Conservation (phyloP, 2,113 vertebrate genomes). For the Conger conger region DNA sequence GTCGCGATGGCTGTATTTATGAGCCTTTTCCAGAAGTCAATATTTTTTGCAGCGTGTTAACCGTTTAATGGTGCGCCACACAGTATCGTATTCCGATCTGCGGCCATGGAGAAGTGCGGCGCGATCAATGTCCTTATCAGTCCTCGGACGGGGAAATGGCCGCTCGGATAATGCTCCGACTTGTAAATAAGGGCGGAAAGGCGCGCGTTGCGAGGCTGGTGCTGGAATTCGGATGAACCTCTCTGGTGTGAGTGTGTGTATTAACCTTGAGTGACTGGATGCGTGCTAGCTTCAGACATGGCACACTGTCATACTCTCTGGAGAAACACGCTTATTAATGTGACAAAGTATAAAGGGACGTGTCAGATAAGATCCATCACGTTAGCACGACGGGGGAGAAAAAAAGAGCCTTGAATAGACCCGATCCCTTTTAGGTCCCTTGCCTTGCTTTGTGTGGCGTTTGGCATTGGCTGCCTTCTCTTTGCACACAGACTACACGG, state of each 20-base stretch:
- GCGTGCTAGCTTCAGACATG: neutral
- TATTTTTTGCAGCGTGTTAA: neutral
- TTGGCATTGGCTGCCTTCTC: neutral
- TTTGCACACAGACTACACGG: neutral
- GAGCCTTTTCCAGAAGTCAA: neutral
- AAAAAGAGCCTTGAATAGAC: neutral
- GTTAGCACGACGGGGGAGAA: neutral
- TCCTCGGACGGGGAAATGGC: neutral
- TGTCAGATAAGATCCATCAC: conserved; percentile 13
- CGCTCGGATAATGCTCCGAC: neutral
- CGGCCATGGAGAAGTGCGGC: neutral
- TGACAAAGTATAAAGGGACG: conserved; percentile 24
- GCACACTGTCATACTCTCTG: conserved; percentile 17
- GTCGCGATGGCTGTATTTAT: no score
- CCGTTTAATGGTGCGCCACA: neutral
- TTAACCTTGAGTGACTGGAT: neutral
- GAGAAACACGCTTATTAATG: conserved; percentile 13
- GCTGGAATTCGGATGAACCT: neutral
- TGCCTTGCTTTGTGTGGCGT: neutral
- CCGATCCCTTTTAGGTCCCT: neutral
- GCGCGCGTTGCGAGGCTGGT: neutral
- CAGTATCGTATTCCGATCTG: no score
- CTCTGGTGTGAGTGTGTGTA: neutral
- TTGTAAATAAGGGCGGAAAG: neutral
- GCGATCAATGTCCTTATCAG: neutral